These are phyloP conservation scores for Andrena trimmerana DNA, from an alignment of 2,888 invertebrate genomes.

Conservation along the genomic window DNA sequence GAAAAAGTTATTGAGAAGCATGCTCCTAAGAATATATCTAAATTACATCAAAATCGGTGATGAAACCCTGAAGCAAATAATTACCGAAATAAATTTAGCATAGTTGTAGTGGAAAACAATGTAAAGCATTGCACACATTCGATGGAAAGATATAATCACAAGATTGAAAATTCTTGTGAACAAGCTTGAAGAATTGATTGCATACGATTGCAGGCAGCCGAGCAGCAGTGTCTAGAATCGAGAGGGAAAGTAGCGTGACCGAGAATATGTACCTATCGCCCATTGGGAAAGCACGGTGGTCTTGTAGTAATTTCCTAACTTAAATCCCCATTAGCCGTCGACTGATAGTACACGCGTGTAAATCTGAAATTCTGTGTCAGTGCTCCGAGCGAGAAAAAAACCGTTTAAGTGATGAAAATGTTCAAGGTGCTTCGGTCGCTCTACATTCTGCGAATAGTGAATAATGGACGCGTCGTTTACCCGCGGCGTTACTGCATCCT, in stretches of 20 bases:
- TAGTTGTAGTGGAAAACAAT: too few species aligned
- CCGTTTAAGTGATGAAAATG: neutral
- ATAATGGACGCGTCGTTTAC: constrained; percentile 40
- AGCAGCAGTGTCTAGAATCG: neutral
- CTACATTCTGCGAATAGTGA: constrained; percentile 7
- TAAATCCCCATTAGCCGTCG: neutral
- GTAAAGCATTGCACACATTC: too few species aligned
- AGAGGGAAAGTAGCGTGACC: constrained; percentile 28
- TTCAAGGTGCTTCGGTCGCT: constrained; percentile 2
- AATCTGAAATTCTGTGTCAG: neutral
- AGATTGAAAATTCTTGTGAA: too few species aligned
- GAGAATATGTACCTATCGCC: neutral
- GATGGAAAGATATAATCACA: too few species aligned
- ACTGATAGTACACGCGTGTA: too few species aligned
- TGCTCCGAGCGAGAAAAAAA: neutral
- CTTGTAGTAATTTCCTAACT: constrained; percentile 1
- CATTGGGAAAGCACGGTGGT: neutral
- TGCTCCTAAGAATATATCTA: too few species aligned
- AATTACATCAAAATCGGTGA: too few species aligned
- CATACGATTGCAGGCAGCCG: neutral
- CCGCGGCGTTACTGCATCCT: constrained; percentile 17
- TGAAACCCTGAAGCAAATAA: too few species aligned
- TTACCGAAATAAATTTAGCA: too few species aligned
- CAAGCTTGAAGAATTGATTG: neutral
- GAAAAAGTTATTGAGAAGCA: too few species aligned